phyloP scores from a whole-genome alignment of 2,797 vertebrate genomes.

The Rachycentron canadum region DNA sequence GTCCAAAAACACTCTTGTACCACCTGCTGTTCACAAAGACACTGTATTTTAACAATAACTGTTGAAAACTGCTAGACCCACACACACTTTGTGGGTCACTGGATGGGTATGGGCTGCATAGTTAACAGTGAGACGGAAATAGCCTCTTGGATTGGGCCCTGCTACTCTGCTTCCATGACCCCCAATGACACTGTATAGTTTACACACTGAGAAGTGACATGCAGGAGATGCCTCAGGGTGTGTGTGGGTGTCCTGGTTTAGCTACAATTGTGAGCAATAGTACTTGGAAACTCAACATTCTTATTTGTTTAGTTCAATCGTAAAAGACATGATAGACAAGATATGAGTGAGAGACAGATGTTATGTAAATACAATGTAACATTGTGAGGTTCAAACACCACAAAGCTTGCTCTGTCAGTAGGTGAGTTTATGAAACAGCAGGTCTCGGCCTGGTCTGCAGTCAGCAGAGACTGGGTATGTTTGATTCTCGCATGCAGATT shows the following conservation, averaged over 20 bases:
- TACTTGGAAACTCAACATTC: neutral
- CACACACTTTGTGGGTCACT: neutral
- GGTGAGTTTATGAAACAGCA: conserved; percentile 20
- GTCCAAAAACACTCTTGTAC: no score
- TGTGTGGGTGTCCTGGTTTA: neutral
- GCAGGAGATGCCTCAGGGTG: conserved; percentile 28
- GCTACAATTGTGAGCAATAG: conserved; percentile 15
- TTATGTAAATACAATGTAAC: neutral
- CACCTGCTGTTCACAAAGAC: neutral
- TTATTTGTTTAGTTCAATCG: neutral
- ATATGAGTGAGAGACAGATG: neutral
- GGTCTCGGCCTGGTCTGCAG: conserved; percentile 13
- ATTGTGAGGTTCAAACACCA: neutral
- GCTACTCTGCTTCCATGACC: conserved; percentile 46
- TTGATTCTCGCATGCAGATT: conserved; percentile 4
- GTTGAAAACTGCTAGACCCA: neutral
- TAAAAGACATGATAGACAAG: no score
- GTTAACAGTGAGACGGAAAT: conserved; percentile 66
- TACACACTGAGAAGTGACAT: conserved; percentile 49
- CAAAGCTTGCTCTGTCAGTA: neutral
- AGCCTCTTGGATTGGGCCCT: conserved; percentile 67
- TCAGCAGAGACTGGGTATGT: conserved; percentile 57
- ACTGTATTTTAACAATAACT: neutral
- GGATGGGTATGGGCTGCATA: conserved; percentile 24
- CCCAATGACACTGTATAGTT: conserved; percentile 57